Conservation (phyloP, 1,140 invertebrate genomes). For the Drosophila lacteicornis region DNA sequence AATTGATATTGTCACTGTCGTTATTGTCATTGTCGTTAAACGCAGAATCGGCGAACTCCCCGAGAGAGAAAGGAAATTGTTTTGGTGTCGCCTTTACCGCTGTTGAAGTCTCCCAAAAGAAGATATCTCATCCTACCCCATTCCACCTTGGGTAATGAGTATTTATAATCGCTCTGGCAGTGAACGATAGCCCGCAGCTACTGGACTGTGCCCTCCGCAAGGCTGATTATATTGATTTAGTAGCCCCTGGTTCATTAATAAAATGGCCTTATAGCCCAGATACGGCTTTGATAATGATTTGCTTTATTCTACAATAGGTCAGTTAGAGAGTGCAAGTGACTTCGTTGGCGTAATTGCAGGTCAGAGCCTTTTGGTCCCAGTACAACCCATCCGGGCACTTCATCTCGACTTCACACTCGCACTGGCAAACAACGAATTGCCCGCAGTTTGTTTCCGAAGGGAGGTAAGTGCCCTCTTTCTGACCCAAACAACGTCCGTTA, state of each 20-base stretch:
- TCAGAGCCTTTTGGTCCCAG: slow-evolving; percentile 25
- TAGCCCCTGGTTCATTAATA: slow-evolving; percentile 10
- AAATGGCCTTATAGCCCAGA: neutral
- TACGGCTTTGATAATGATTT: slow-evolving; percentile 19
- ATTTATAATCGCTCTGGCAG: neutral
- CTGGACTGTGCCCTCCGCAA: neutral
- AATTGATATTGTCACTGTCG: slow-evolving; percentile 37
- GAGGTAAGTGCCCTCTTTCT: slow-evolving; percentile 39
- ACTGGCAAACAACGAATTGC: slow-evolving; percentile 55
- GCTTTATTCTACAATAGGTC: slow-evolving; percentile 29
- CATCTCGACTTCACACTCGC: slow-evolving; percentile 66
- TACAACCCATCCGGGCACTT: slow-evolving; percentile 34
- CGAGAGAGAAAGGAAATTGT: slow-evolving; percentile 6
- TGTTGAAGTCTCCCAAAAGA: neutral
- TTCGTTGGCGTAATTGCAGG: slow-evolving; percentile 47
- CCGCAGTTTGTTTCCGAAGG: slow-evolving; percentile 49
- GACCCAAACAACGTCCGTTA: slow-evolving; percentile 50
- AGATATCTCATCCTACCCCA: neutral
- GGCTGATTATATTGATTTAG: slow-evolving; percentile 40
- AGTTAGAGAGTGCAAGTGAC: slow-evolving; percentile 46
- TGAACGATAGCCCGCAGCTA: slow-evolving; percentile 18
- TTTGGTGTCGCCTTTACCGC: too few species aligned
- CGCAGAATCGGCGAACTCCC: neutral
- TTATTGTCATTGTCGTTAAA: slow-evolving; percentile 11
- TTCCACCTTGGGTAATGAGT: neutral